Percentiles rank a stretch among this genome's conserved stretches.
These are phyloP conservation scores for Clunio marinus DNA, from an alignment of 2,888 invertebrate species.

Conservation along the genomic window DNA sequence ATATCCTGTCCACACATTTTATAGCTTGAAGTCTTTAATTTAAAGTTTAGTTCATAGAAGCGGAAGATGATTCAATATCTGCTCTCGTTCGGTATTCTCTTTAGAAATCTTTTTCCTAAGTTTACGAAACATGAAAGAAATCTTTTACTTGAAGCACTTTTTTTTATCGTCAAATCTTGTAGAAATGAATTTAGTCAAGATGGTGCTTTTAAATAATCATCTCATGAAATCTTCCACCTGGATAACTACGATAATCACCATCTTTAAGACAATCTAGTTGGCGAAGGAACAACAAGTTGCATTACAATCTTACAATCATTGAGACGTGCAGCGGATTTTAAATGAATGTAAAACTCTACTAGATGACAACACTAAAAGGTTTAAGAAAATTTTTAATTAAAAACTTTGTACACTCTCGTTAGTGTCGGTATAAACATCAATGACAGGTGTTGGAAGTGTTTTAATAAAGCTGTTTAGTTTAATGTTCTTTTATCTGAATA, in stretches of 20 bases:
- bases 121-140: too few species aligned
- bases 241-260: not conserved
- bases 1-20: not conserved
- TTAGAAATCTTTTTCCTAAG: not conserved
- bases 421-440: not conserved
- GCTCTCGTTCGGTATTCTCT: too few species aligned
- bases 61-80: not conserved
- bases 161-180: too few species aligned
- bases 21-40: not conserved
- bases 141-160: too few species aligned
- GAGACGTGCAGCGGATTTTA: conserved; percentile 10
- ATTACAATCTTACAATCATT: not conserved
- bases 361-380: not conserved
- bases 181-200: conserved; percentile 22
- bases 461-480: not conserved
- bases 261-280: conserved; percentile 13
- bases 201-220: not conserved
- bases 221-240: conserved; percentile 1
- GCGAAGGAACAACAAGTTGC: conserved; percentile 15
- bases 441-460: not conserved
- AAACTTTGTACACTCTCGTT: not conserved
- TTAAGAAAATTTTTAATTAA: not conserved
- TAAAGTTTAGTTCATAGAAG: conserved; percentile 10
- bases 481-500: conserved; percentile 4
- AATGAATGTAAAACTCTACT: conserved; percentile 11